These are phyloP conservation scores for Drosophila quadrilineata DNA, from an alignment of 1,140 invertebrate species.

Conservation along the genomic window DNA sequence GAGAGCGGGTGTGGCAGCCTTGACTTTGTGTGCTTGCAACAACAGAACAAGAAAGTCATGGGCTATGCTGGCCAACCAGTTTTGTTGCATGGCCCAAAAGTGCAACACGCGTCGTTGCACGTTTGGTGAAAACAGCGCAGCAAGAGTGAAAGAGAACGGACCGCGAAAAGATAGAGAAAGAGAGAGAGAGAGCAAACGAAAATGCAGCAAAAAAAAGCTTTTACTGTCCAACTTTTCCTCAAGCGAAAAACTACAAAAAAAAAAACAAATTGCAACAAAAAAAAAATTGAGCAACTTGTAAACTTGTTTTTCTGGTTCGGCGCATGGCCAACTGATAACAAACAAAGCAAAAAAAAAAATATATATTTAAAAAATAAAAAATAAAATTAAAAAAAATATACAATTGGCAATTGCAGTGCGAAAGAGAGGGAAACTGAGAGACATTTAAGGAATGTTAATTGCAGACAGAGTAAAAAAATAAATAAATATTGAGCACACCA, in stretches of 20 bases:
- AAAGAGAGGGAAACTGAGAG: slow-evolving; percentile 12
- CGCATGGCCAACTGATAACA: slow-evolving; percentile 65
- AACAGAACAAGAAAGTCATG: slow-evolving; percentile 51
- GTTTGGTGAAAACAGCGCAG: slow-evolving; percentile 49
- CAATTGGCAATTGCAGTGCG: slow-evolving; percentile 62
- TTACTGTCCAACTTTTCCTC: slow-evolving; percentile 65
- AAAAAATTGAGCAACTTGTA: too few relatives aligned
- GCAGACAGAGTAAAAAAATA: slow-evolving; percentile 1
- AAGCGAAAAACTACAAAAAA: slow-evolving; percentile 34
- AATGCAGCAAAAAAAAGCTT: slow-evolving; percentile 30
- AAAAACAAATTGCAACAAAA: slow-evolving; percentile 28
- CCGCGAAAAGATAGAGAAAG: too few relatives aligned
- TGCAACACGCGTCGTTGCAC: neutral
- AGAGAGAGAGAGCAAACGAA: slow-evolving; percentile 45
- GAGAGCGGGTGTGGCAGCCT: slow-evolving; percentile 16
- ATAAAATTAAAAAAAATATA: too few relatives aligned
- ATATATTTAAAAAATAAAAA: too few relatives aligned
- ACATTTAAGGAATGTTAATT: slow-evolving; percentile 76
- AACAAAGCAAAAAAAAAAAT: too few relatives aligned
- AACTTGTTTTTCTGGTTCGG: slow-evolving; percentile 78
- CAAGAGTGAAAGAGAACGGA: too few relatives aligned
- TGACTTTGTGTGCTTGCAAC: slow-evolving; percentile 23
- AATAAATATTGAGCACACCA: slow-evolving; percentile 22
- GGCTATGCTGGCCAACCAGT: slow-evolving; percentile 62
- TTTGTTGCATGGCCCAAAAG: slow-evolving; percentile 24